phyloP scores from a whole-genome alignment of 2,797 vertebrate species.

The Lepilemur septentrionalis region DNA sequence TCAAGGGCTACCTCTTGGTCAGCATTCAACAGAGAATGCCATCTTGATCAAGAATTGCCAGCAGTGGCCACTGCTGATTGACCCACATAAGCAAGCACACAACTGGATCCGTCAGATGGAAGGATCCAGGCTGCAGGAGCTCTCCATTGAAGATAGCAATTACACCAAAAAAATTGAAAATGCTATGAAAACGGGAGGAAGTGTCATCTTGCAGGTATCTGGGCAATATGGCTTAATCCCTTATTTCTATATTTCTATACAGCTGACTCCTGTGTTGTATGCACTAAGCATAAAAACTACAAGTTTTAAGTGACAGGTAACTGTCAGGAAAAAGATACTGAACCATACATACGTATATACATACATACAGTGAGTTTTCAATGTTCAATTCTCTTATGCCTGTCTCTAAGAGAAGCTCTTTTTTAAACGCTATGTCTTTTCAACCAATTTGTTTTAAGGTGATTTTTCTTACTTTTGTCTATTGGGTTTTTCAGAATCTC shows the following conservation, averaged over 20 bases:
- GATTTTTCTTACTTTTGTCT: background rate
- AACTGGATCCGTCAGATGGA: slow-evolving; percentile 81
- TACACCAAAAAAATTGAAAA: slow-evolving; percentile 73
- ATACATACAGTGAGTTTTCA: background rate
- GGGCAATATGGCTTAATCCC: too few species aligned
- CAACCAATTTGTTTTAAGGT: background rate
- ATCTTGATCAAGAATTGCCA: slow-evolving; percentile 75
- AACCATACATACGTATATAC: background rate
- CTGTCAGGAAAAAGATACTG: background rate
- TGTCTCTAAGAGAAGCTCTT: background rate
- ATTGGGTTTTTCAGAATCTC: slow-evolving; percentile 76
- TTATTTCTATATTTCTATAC: background rate
- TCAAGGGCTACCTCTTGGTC: slow-evolving; percentile 80
- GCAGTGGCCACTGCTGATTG: slow-evolving; percentile 82
- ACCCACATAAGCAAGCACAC: slow-evolving; percentile 80
- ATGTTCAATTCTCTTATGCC: background rate
- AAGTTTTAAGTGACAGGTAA: background rate
- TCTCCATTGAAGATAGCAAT: slow-evolving; percentile 60
- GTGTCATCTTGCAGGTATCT: slow-evolving; percentile 81
- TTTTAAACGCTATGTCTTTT: background rate
- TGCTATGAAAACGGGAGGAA: slow-evolving; percentile 74
- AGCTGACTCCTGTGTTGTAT: background rate
- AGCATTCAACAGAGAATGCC: slow-evolving; percentile 81
- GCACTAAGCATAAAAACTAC: too few species aligned
- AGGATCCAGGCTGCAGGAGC: slow-evolving; percentile 68